Percentiles rank a stretch among this genome's conserved stretches.
Evolutionary conservation across 1,140 invertebrate genomes (phyloP).

Genomic region (Drosophila persimilis): DNA sequence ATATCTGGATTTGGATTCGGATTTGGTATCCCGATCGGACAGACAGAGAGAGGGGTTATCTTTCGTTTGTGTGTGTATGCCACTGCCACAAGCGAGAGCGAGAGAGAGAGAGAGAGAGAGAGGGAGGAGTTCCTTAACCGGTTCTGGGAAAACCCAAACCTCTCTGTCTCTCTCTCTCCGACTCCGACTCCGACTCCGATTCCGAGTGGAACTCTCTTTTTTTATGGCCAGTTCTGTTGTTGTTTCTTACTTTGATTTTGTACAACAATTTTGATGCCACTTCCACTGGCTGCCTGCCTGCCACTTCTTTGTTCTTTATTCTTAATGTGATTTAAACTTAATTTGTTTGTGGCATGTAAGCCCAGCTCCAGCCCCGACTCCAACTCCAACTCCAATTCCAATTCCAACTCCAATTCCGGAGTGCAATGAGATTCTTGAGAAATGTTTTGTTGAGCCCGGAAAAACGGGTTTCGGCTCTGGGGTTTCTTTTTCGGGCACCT

Average conservation of each 20-base stretch:
- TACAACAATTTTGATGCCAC: slow-evolving; percentile 6
- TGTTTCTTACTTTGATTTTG: slow-evolving; percentile 39
- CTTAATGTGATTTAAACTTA: slow-evolving; percentile 69
- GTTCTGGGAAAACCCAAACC: slow-evolving; percentile 16
- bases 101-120: slow-evolving; percentile 1
- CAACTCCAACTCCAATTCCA: slow-evolving; percentile 18
- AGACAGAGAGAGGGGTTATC: not conserved
- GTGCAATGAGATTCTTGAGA: slow-evolving; percentile 67
- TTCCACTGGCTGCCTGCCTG: not conserved
- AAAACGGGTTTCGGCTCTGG: slow-evolving; percentile 36
- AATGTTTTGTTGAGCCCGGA: slow-evolving; percentile 31
- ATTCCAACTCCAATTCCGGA: slow-evolving; percentile 13
- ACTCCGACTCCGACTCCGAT: not conserved
- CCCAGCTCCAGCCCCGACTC: slow-evolving; percentile 5
- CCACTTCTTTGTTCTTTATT: slow-evolving; percentile 31
- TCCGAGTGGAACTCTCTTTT: slow-evolving; percentile 35
- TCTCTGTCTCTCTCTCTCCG: not conserved
- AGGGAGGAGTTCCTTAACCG: slow-evolving; percentile 38
- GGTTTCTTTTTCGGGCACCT: slow-evolving; percentile 28
- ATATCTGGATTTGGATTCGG: slow-evolving; percentile 23
- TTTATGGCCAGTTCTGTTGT: slow-evolving; percentile 43
- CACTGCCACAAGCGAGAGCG: slow-evolving; percentile 52
- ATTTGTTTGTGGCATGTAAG: slow-evolving; percentile 55
- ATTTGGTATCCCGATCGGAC: slow-evolving; percentile 32
- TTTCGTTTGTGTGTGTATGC: slow-evolving; percentile 3